These are phyloP conservation scores for Acipenser transmontanus DNA, from an alignment of 2,797 vertebrate species.

Conservation along the genomic window DNA sequence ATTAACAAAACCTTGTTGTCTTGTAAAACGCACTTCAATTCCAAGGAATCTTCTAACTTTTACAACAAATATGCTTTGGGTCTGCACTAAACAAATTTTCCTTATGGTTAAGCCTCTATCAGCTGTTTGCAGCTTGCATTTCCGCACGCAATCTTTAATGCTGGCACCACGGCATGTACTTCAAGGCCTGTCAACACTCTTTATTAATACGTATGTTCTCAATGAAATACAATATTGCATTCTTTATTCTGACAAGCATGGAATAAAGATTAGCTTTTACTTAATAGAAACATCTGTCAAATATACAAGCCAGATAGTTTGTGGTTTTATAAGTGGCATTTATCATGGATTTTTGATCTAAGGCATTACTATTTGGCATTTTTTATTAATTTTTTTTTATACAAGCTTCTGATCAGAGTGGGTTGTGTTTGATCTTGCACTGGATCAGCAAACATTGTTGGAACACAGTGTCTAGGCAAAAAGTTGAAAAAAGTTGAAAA, in stretches of 20 bases:
- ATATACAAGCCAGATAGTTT: slow-evolving; percentile 50
- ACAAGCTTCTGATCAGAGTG: slow-evolving; percentile 47
- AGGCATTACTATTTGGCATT: slow-evolving; percentile 21
- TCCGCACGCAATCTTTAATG: slow-evolving; percentile 24
- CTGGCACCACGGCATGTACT: slow-evolving; percentile 27
- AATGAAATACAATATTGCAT: slow-evolving; percentile 45
- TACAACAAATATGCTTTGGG: neutral
- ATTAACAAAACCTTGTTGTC: neutral
- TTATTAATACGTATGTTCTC: slow-evolving; percentile 54
- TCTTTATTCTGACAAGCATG: slow-evolving; percentile 51
- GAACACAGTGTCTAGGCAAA: slow-evolving; percentile 11
- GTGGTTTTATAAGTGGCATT: slow-evolving; percentile 30
- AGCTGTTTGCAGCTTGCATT: slow-evolving; percentile 41
- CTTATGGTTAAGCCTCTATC: slow-evolving; percentile 12
- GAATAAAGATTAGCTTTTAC: slow-evolving; percentile 44
- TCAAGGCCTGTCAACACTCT: slow-evolving; percentile 40
- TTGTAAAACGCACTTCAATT: neutral
- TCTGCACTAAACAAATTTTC: neutral
- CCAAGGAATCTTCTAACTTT: neutral
- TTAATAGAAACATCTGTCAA: slow-evolving; percentile 47
- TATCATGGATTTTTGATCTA: slow-evolving; percentile 6
- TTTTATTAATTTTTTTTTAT: slow-evolving; percentile 21
- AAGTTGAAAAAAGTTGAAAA: neutral
- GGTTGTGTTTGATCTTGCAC: slow-evolving; percentile 69
- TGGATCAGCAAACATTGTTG: slow-evolving; percentile 53